Evolutionary conservation across 2,113 vertebrate genomes (phyloP), one percentile per base, ranked within the genome.

Genomic region (Burhinus bistriatus): DNA sequence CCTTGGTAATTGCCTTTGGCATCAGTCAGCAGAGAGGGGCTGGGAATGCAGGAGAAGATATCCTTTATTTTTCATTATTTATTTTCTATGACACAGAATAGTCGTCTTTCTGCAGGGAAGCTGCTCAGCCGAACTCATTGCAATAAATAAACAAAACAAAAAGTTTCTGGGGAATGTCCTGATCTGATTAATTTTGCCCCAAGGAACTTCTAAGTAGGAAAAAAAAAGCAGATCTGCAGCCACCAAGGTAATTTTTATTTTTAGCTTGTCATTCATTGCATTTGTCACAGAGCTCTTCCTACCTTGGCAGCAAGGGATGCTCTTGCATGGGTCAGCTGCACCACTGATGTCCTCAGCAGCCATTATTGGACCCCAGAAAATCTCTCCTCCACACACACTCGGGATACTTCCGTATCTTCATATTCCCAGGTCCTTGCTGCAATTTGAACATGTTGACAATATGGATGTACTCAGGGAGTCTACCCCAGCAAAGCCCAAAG

Each of bases 121-220:
- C 80, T 58, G 76, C 79, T 96, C 61, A 61, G 83, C 34, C 0
- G 0, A 86, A 87, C 65, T 65, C 32, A 2, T 16, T 79, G 69
- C 90, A 94, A 90, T 83, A 92, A 96, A 93, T 89, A 95, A 94
- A 88, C 88, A 94, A 75, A 80, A 20, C 68, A 73, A 77, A 89
- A 93, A 94, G 11, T 95, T 97, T 76, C 95, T 78, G 73, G 87
- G 85, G 85, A 95, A n/a, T 0, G 0, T 94, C 47, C 79, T 93
- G 88, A 92, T 94, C 93, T 97, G 94, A 95, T 96, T 97, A 95
- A 92, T 96, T 96, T 94, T 95, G 93, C 97, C 95, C 88, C 59
- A 34, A 96, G 97, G 52, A 94, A 69, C 40, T 78, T 85, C 32
- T 64, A 83, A 91, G 38, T 30, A 51, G 44, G 19, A 9, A 20